Evolutionary conservation across 2,797 vertebrate genomes (phyloP).

Genomic region (Cygnus olor): DNA sequence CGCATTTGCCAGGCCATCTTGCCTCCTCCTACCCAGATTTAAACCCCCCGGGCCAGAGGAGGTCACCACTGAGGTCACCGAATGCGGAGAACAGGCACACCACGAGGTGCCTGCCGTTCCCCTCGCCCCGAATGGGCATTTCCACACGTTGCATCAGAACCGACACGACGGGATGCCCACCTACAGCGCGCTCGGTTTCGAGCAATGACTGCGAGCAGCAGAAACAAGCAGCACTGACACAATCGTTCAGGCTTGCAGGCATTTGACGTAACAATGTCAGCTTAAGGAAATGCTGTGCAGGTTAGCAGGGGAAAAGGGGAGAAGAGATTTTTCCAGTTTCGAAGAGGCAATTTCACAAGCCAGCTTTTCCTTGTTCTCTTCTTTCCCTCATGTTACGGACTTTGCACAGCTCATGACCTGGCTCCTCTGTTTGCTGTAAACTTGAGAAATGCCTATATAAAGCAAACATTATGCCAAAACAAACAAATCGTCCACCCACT

Average conservation of each 20-base stretch:
- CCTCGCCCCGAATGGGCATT: background rate
- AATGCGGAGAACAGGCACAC: background rate
- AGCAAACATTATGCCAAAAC: background rate
- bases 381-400: background rate
- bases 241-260: fast-evolving
- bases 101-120: background rate
- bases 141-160: background rate
- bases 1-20: background rate
- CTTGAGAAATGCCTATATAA: background rate
- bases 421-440: conserved; percentile 34
- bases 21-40: background rate
- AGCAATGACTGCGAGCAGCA: background rate
- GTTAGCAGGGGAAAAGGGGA: background rate
- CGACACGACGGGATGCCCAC: background rate
- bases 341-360: background rate
- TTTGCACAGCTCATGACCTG: background rate
- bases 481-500: conserved; percentile 22
- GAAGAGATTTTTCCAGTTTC: background rate
- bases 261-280: background rate
- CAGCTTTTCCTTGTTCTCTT: background rate
- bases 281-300: background rate
- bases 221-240: background rate
- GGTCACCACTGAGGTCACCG: background rate
- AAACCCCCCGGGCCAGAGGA: background rate
- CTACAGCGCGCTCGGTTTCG: fast-evolving